A percentile compares a stretch with the other conserved stretches of the same genome.
Conservation (phyloP, 2,888 invertebrate genomes). For the Epistrophella euchroma region DNA sequence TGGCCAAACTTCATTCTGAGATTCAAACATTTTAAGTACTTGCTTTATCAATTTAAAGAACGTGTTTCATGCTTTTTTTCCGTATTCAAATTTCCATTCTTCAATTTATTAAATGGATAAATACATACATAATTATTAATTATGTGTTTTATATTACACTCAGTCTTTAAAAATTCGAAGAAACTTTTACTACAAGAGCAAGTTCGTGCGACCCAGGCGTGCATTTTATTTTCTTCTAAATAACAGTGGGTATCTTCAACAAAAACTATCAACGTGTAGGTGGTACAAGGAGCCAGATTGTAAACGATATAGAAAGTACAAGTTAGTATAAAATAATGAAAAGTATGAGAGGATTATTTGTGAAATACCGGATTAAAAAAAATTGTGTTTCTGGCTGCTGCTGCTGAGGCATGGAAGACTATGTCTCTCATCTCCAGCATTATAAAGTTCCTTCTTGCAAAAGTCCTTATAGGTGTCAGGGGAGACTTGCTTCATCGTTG, state of each 20-base stretch:
- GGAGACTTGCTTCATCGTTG: background rate
- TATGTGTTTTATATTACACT: too few relatives aligned
- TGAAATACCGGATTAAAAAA: slow-evolving; percentile 60
- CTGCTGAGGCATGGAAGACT: slow-evolving; percentile 22
- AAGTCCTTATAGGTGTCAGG: slow-evolving; percentile 18
- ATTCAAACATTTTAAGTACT: too few relatives aligned
- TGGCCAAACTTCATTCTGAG: too few relatives aligned
- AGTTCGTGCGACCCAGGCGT: too few relatives aligned
- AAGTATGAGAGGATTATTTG: slow-evolving; percentile 60
- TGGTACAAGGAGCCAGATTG: slow-evolving; percentile 23
- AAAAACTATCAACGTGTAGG: slow-evolving; percentile 45
- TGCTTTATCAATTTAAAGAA: too few relatives aligned
- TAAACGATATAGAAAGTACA: slow-evolving; percentile 32
- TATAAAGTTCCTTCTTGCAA: slow-evolving; percentile 30
- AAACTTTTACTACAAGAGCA: too few relatives aligned
- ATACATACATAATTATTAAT: too few relatives aligned
- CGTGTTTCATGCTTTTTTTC: too few relatives aligned
- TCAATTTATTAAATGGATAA: too few relatives aligned
- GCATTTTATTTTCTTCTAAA: background rate
- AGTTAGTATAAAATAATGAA: slow-evolving; percentile 47
- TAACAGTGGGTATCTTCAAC: slow-evolving; percentile 56
- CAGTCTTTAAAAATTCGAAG: too few relatives aligned
- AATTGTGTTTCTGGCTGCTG: slow-evolving; percentile 39
- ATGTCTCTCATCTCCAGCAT: slow-evolving; percentile 33
- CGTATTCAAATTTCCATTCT: too few relatives aligned